A percentile compares a stretch with the other conserved stretches of the same genome.
Conservation (phyloP, 1,140 invertebrate genomes). For the Chionoecetes opilio region DNA sequence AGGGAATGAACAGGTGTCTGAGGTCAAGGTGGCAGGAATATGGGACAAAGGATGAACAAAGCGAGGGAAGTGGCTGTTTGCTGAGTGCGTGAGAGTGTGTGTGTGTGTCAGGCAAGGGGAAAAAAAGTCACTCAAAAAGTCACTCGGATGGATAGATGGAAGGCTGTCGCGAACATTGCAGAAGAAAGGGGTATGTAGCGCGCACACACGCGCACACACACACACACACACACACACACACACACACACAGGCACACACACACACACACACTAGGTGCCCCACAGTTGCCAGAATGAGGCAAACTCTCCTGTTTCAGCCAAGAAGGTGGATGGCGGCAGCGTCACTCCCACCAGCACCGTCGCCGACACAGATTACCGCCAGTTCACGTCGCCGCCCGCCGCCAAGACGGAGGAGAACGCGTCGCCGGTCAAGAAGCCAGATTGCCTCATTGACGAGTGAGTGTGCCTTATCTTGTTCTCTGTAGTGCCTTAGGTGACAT, state of each 20-base stretch:
- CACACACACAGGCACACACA: slow-evolving; percentile 34
- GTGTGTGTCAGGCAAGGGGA: no score
- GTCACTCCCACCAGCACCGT: slow-evolving; percentile 34
- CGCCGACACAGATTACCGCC: slow-evolving; percentile 59
- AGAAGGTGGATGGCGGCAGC: slow-evolving; percentile 55
- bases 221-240: neutral
- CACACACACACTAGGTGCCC: neutral
- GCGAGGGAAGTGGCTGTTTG: no score
- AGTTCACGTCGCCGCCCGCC: slow-evolving; percentile 61
- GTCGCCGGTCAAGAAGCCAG: slow-evolving; percentile 54
- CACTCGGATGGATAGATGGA: no score
- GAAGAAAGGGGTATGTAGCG: no score
- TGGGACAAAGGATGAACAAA: no score
- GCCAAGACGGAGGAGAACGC: slow-evolving; percentile 49
- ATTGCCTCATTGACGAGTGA: slow-evolving; percentile 59
- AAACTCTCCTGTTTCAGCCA: slow-evolving; percentile 50
- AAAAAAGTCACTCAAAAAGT: no score
- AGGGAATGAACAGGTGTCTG: no score
- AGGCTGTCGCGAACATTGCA: no score
- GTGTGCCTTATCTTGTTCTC: neutral
- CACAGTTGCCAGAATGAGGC: slow-evolving; percentile 16
- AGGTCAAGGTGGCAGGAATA: no score
- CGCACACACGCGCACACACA: neutral
- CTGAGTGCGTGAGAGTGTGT: no score
- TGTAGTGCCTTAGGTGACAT: no score